These are phyloP conservation scores for Pterocles gutturalis DNA, from an alignment of 2,113 vertebrate species.

Conservation along the genomic window DNA sequence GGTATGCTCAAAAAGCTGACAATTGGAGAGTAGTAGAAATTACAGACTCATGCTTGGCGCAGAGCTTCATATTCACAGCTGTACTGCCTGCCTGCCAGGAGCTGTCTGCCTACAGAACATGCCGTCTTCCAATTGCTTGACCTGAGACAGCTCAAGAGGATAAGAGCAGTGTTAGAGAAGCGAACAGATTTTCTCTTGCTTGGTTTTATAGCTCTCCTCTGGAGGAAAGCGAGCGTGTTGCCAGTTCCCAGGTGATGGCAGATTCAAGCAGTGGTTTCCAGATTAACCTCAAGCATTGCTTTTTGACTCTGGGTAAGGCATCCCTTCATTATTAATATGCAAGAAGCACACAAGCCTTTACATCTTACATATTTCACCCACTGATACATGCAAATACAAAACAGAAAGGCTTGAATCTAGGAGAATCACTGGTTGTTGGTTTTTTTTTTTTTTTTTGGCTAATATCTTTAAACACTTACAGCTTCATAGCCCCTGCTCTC, in stretches of 20 bases:
- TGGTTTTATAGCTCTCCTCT: neutral
- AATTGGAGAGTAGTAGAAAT: neutral
- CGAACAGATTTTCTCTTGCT: neutral
- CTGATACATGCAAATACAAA: neutral
- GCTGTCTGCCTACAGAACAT: neutral
- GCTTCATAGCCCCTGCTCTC: neutral
- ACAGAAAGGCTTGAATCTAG: neutral
- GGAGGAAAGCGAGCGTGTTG: neutral
- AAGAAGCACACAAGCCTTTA: neutral
- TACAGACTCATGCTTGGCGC: constrained; percentile 39
- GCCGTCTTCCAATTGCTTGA: constrained; percentile 3
- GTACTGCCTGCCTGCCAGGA: constrained; percentile 15
- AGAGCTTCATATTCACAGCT: neutral
- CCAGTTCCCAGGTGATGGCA: neutral
- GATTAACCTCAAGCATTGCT: neutral
- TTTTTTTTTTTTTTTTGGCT: no score
- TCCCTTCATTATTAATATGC: neutral
- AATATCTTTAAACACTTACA: neutral
- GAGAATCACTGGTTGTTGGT: neutral
- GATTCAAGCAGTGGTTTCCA: neutral
- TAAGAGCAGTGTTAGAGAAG: neutral
- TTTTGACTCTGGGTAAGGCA: neutral
- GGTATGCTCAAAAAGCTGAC: neutral
- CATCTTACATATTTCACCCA: neutral
- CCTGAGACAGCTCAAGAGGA: neutral